phyloP scores from a whole-genome alignment of 2,797 vertebrate genomes.

The Oreochromis grahami region DNA sequence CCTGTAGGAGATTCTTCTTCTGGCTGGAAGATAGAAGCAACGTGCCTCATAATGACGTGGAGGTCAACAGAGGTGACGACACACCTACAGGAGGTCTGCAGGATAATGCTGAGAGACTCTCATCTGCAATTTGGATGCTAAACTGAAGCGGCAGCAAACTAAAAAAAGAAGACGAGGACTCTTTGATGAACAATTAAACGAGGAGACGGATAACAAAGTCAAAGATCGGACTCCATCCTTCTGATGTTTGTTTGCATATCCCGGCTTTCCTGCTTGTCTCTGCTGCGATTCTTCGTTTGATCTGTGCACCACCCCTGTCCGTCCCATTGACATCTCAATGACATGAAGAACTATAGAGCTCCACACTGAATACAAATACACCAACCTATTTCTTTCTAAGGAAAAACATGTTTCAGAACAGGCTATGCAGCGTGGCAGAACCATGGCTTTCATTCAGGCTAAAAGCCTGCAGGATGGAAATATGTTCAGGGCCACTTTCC shows the following conservation, averaged over 20 bases:
- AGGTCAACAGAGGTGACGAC: conserved; percentile 31
- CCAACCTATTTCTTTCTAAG: background rate
- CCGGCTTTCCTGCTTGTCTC: conserved; percentile 15
- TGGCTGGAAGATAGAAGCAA: background rate
- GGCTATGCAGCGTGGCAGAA: background rate
- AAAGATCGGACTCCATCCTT: conserved; percentile 15
- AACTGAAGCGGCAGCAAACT: background rate
- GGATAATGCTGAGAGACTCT: conserved; percentile 1
- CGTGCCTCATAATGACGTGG: conserved; percentile 15
- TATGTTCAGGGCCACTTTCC: conserved; percentile 46
- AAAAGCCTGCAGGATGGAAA: conserved; percentile 39
- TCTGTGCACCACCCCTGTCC: background rate
- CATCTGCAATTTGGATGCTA: background rate
- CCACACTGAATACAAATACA: conserved; percentile 24
- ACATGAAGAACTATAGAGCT: background rate
- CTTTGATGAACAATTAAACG: conserved; percentile 13
- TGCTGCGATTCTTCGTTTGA: conserved; percentile 16
- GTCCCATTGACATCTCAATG: conserved; percentile 17
- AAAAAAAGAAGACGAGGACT: background rate
- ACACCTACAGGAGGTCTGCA: conserved; percentile 8
- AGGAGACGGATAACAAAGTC: conserved; percentile 1
- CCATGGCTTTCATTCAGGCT: conserved; percentile 26
- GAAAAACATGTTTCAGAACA: background rate
- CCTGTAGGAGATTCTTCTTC: conserved; percentile 55
- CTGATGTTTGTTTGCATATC: conserved; percentile 28